Base-by-base conservation (phyloP, 2,797 vertebrate genomes). In the Gallinago stenura region DNA sequence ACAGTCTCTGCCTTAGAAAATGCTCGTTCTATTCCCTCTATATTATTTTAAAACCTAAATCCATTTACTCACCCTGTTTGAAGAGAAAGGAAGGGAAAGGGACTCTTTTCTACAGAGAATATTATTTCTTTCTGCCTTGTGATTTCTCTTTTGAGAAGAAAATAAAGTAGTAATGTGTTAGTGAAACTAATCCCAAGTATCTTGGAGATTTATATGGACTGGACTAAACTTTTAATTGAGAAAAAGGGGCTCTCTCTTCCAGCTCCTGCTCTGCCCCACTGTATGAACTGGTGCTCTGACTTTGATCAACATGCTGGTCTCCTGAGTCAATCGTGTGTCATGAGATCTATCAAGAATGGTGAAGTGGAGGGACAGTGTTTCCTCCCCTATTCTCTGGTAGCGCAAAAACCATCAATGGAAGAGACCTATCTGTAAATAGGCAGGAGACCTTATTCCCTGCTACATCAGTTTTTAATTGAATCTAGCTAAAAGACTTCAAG, bases 21-120 rank as follows among this genome's bases (percentile, higher is more conserved):
- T 54, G 4, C 9, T 79, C 20, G 41, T 79, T 93, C 58, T 70
- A 7, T 62, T 84, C 16, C 41, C 20, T 68, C n/a, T 76, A 12
- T 87, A 58, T 87, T 90, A 72, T 51, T 90, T 94, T 73, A 69
- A 84, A 87, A 43, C 39, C 7, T 51, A 72, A 95, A 83, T 92
- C 58, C 35, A 56, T 77, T 95, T 77, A 51, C 25, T 70, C 16
- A 48, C 10, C 8, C 70, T 80, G 10, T 83, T 96, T 51, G 48
- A 66, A 83, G 10, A 72, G 18, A 83, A 92, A 76, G 24, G 26
- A 71, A 65, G 6, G n/a, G 30, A 5, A 60, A 88, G 25, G 58
- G 1, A 9, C 16, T 79, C 17, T 68, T 84, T 90, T 84, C 22
- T 87, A 39, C 11, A 43, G 41, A 57, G 31, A 72, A 65, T 73